These are phyloP conservation scores for Hyles lineata DNA, from an alignment of 2,888 invertebrate genomes.

Conservation along the genomic window DNA sequence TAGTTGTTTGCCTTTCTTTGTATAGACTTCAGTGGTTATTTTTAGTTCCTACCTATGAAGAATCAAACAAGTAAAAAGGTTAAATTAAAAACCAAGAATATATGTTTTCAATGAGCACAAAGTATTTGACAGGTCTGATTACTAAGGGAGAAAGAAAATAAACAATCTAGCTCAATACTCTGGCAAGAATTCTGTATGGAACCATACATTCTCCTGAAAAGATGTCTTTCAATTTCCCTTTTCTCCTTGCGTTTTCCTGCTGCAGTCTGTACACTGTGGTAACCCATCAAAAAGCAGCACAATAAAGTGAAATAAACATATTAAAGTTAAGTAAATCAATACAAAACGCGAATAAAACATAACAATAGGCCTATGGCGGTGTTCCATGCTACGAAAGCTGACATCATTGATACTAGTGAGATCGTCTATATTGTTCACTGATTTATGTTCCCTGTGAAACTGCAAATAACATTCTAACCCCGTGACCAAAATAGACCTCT, in stretches of 20 bases:
- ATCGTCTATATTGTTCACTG: slow-evolving; percentile 49
- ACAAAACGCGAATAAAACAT: slow-evolving; percentile 78
- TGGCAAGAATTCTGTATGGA: slow-evolving; percentile 79
- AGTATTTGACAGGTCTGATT: slow-evolving; percentile 52
- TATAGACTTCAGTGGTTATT: slow-evolving; percentile 47
- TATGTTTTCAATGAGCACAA: slow-evolving; percentile 35
- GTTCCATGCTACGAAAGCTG: slow-evolving; percentile 70
- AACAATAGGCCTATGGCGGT: slow-evolving; percentile 75
- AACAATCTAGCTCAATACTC: slow-evolving; percentile 78
- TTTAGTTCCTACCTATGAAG: slow-evolving; percentile 47
- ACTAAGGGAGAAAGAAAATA: slow-evolving; percentile 62
- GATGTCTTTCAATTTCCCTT: slow-evolving; percentile 94
- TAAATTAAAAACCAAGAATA: slow-evolving; percentile 18
- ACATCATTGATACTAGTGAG: slow-evolving; percentile 65
- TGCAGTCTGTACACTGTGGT: slow-evolving; percentile 91
- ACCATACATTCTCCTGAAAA: slow-evolving; percentile 93
- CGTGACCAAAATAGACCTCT: slow-evolving; percentile 60
- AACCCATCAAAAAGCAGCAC: slow-evolving; percentile 88
- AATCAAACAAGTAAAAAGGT: slow-evolving; percentile 41
- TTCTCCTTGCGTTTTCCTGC: slow-evolving; percentile 91
- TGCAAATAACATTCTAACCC: slow-evolving; percentile 52
- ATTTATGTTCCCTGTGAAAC: slow-evolving; percentile 40
- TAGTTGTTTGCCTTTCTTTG: slow-evolving; percentile 40
- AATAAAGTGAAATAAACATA: slow-evolving; percentile 82
- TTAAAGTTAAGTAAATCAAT: slow-evolving; percentile 80